Conservation (phyloP, 2,797 vertebrate genomes). For the Mareca penelope region DNA sequence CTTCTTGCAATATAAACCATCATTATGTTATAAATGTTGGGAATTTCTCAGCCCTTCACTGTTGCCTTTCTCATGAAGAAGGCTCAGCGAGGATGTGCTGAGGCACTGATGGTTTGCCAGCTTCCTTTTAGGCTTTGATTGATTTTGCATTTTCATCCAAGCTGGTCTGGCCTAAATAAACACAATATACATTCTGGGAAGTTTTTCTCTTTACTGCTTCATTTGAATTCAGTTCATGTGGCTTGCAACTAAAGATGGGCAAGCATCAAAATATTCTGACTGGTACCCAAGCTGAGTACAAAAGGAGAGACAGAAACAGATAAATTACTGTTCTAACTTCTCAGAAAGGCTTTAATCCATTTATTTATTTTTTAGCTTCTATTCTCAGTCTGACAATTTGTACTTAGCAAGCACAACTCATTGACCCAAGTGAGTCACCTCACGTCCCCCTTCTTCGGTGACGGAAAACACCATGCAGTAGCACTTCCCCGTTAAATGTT, state of each 20-base stretch:
- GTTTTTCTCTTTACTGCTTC: constrained; percentile 22
- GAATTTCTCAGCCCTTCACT: constrained; percentile 25
- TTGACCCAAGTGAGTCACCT: neutral
- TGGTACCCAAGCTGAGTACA: constrained; percentile 7
- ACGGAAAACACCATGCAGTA: neutral
- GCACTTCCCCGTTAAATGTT: rapidly evolving
- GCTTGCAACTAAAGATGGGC: constrained; percentile 28
- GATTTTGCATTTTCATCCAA: constrained; percentile 37
- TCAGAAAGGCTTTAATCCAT: constrained; percentile 3
- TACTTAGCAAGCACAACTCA: neutral
- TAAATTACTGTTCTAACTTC: constrained; percentile 30
- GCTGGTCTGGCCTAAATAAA: constrained; percentile 45
- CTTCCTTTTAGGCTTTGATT: constrained; percentile 60
- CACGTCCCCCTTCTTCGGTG: neutral
- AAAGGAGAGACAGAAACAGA: constrained; percentile 43
- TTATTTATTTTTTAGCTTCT: neutral
- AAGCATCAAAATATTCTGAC: constrained; percentile 53
- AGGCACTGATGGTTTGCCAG: constrained; percentile 50
- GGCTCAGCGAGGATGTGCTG: neutral
- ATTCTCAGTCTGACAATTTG: neutral
- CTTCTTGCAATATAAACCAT: constrained; percentile 59
- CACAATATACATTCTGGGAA: constrained; percentile 56
- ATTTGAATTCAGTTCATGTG: constrained; percentile 53
- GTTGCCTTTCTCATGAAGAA: neutral
- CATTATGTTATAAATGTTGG: neutral